Conservation (phyloP, 2,113 vertebrate genomes). For the Notothenia rossii region DNA sequence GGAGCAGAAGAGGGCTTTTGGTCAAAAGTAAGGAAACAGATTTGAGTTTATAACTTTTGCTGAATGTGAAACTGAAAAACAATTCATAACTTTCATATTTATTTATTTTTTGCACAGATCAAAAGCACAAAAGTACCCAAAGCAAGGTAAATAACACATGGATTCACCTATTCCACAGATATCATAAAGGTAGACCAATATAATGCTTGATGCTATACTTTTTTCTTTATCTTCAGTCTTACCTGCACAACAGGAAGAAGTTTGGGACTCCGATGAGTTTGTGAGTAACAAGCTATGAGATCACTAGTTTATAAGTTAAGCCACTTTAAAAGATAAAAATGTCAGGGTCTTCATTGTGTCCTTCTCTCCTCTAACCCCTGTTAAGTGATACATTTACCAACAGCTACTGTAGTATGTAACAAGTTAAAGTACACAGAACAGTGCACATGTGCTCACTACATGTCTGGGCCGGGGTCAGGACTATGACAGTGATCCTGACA, state of each 20-base stretch:
- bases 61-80: neutral
- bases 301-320: neutral
- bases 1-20: slow-evolving; percentile 26
- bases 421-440: neutral
- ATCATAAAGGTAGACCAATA: neutral
- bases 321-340: neutral
- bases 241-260: slow-evolving; percentile 11
- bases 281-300: slow-evolving; percentile 48
- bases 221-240: neutral
- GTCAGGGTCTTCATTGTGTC: neutral
- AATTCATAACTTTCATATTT: neutral
- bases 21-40: slow-evolving; percentile 38
- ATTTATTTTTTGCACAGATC: slow-evolving; percentile 24
- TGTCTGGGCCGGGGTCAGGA: slow-evolving; percentile 14
- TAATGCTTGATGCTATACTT: neutral
- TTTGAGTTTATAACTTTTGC: neutral
- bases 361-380: no score
- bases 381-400: no score
- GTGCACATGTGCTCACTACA: neutral
- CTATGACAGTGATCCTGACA: slow-evolving; percentile 27
- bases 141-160: slow-evolving; percentile 32
- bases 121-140: neutral
- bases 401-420: neutral
- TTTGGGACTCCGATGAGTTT: slow-evolving; percentile 39
- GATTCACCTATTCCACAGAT: neutral